Percentiles rank a stretch among this genome's conserved stretches.
Conservation (phyloP, 2,888 invertebrate species). For the Chymomyza fuscimana region DNA sequence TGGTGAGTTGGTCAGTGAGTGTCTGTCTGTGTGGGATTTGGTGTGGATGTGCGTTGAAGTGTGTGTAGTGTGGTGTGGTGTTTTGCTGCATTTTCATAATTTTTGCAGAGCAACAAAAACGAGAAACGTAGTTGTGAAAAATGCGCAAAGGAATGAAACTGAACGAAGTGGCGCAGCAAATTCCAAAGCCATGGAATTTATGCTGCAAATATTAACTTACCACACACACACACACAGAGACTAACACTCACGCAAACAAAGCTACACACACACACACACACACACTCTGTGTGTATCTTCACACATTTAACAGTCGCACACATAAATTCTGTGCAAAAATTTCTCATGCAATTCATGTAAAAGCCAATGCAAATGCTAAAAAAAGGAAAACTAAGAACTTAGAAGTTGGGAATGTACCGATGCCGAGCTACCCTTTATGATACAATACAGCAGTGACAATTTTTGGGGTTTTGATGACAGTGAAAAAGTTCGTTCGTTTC, state of each 20-base stretch:
- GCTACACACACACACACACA: slow-evolving; percentile 7
- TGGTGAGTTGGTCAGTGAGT: slow-evolving; percentile 3
- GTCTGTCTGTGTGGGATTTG: slow-evolving; percentile 16
- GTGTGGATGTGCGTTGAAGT: slow-evolving; percentile 20
- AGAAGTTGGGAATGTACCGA: neutral
- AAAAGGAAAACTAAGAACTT: neutral
- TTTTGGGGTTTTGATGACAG: too few relatives aligned
- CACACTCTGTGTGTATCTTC: neutral
- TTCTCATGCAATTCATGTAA: slow-evolving; percentile 50
- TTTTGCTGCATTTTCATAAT: slow-evolving; percentile 60
- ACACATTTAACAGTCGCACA: slow-evolving; percentile 21
- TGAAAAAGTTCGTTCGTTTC: too few relatives aligned
- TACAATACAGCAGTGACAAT: too few relatives aligned
- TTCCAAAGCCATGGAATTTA: slow-evolving; percentile 65
- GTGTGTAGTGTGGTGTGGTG: slow-evolving; percentile 8
- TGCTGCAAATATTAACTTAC: slow-evolving; percentile 72
- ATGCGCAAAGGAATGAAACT: slow-evolving; percentile 42
- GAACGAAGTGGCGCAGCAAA: slow-evolving; percentile 50
- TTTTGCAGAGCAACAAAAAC: slow-evolving; percentile 51
- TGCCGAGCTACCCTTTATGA: neutral
- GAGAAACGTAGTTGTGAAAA: slow-evolving; percentile 24
- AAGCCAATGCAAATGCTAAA: slow-evolving; percentile 21
- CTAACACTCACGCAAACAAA: slow-evolving; percentile 9
- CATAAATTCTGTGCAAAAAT: slow-evolving; percentile 43
- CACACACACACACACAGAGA: slow-evolving; percentile 19